phyloP scores from a whole-genome alignment of 2,797 vertebrate species.

The Premnoplex brunnescens region DNA sequence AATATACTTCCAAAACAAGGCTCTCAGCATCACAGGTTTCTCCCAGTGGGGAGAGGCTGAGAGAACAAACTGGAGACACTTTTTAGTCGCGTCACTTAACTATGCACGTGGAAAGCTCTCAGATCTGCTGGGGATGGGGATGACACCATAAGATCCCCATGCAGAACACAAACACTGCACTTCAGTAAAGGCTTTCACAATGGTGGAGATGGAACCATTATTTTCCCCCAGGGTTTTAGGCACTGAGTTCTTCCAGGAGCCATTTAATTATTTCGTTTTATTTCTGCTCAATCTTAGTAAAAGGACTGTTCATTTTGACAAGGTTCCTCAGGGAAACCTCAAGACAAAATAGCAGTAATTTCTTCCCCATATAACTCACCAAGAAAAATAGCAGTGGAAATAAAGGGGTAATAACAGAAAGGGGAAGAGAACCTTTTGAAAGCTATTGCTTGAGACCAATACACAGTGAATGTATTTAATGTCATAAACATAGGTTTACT shows the following conservation, averaged over 20 bases:
- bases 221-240: background rate
- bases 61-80: background rate
- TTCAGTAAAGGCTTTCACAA: constrained; percentile 17
- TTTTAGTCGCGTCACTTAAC: background rate
- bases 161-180: background rate
- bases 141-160: background rate
- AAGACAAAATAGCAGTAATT: constrained; percentile 35
- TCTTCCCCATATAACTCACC: constrained; percentile 21
- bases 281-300: constrained; percentile 22
- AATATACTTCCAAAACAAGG: constrained; percentile 21
- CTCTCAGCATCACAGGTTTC: background rate
- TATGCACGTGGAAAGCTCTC: background rate
- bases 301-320: constrained; percentile 40
- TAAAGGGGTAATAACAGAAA: constrained; percentile 26
- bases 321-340: constrained; percentile 29
- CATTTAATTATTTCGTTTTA: constrained; percentile 60
- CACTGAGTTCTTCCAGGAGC: constrained; percentile 32
- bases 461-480: constrained; percentile 2
- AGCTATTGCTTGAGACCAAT: background rate
- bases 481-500: constrained; percentile 18
- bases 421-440: constrained; percentile 18
- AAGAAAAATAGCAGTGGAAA: constrained; percentile 26
- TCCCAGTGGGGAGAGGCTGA: background rate
- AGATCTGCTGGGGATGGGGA: background rate
- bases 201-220: background rate